Base-by-base conservation (phyloP, 1,140 invertebrate genomes). In the Marisa cornuarietis region DNA sequence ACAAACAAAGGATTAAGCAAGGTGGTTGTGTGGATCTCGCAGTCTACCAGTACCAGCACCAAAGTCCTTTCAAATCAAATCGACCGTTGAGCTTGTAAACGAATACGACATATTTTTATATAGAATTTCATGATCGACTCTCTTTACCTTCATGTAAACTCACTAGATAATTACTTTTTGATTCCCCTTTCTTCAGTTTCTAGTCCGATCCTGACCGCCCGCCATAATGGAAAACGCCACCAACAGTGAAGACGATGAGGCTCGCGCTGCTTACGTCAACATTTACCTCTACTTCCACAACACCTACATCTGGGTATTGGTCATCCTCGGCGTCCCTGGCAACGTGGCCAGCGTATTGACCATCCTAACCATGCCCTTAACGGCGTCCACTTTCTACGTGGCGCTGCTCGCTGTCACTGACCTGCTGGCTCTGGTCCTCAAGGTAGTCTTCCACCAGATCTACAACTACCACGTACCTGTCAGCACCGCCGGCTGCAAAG, bases 321-420 rank as follows among this genome's bases (percentile, higher is more conserved):
- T 83, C 76, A 82, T 54, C 0, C 63, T 88, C 11, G 87, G 87
- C 22, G 76, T 87, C n/a, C 85, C 86, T 11, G 85, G 86, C 20
- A 88, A 84, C 65, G 26, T 84, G 8, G 84, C 85, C 13, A 83
- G 82, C 31, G 61, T 88, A 8, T 63, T 83, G 20, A 87, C 86
- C 10, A 79, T 87, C 26, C 79, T 79, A 13, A 81, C 80, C 26
- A 85, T 88, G 84, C 80, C 76, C 0, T 71, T 86, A 16, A 81
- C 84, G 52, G 83, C 87, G 63, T 84, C 86, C 16, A 83, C 81
- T 14, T n/a, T 87, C 14, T 87, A 84, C 75, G 86, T 88, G 83
- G 81, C 82, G 8, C 62, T 85, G 22, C 78, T 88, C 49, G 84
- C 87, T 0, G 49, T 84, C 0, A 76, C 82, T 22, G 87, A 88